Evolutionary conservation across 2,797 vertebrate genomes (phyloP), one percentile per base, ranked within the genome.

Genomic region (Jordanella pulchra): DNA sequence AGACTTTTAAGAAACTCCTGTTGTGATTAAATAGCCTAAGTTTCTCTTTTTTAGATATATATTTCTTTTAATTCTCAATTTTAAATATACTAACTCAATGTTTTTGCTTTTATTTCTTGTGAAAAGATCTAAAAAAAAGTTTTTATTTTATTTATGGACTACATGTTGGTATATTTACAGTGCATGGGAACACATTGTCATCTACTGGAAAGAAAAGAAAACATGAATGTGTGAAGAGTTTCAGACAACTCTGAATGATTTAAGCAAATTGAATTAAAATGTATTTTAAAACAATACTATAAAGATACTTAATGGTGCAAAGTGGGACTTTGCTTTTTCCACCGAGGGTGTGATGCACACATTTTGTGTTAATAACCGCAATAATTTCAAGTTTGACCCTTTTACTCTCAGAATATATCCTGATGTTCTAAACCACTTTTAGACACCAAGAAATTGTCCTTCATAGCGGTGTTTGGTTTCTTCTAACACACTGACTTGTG

Each of bases 401-500:
- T 35, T 10, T 0, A n/a, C 30, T 10, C 1, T 17, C 30, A 56
- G 30, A 47, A 47, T 17, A 47, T 47, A 42, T 17, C 45, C 15
- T 5, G n/a, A n/a, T 17, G 3, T 5, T 47, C 14, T 56, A 15
- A 28, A 23, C 27, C 15, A 12, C 17, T 58, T 58, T 35, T 32
- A 35, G 35, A 42, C 14, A n/a, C 18, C 23, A 42, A 9, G 42
- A 39, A 39, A 39, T 39, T 7, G 35, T 2, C 35, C 0, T 39
- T 7, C 3, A 5, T 39, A 5, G 35, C 9, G 35, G 35, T 7
- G 35, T 39, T 39, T 4, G 35, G 35, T 39, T 39, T 0, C 21
- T 42, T 44, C 25, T 69, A 48, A 68, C 48, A 53, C n/a, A 51
- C 55, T 76, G 10, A 69, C n/a, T 69, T 56, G 18, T 75, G 30